Base-by-base conservation (phyloP, 92 coral and sea anemone species). In the Porites divaricata region DNA sequence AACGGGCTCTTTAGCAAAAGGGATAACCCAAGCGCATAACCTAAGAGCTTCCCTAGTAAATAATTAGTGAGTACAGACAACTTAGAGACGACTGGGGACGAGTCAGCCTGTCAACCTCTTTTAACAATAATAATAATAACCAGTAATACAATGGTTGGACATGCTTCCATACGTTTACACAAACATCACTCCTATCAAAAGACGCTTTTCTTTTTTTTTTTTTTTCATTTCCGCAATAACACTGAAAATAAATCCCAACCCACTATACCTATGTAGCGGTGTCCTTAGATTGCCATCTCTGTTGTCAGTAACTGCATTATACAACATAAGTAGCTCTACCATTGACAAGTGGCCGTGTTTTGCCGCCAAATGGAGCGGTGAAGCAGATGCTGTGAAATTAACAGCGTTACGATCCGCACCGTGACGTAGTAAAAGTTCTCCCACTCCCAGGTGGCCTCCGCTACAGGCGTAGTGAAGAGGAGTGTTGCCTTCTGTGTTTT, bases 341-440 rank as follows among this genome's bases (percentile, higher is more conserved):
- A 85, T 79, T 14, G 84, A 82, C 64, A 89, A 35, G 54, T 89
- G 81, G 15, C 95, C 96, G 6, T 79, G 51, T 49, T 73, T 77
- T 3, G 96, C 96, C 24, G 98, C 99, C 8, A 83, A 50, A 75
- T 96, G 99, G 22, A 96, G 90, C 4, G 98, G 95, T 2, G 96
- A 90, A 24, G 70, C 74, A 8, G 66, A 49, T 1, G 91, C 70
- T 49, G 56, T 69, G 28, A 50, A 45, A 59, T 23, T 22, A 61
- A 24, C 35, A 53, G 90, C 87, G 12, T 91, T 91, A 25, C 65
- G 70, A 59, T 94, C 85, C 13, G 95, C 98, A 0, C 93, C 90
- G 72, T 92, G 85, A 1, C 67, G 75, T 21, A 94, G 56, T 12
- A 94, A 80, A 62, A 86, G 62, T 19, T 94, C 91, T 9, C 78